A percentile compares a stretch with the other conserved stretches of the same genome.
These are phyloP conservation scores for Drosophila greeni DNA, from an alignment of 2,888 invertebrate species.

Conservation along the genomic window DNA sequence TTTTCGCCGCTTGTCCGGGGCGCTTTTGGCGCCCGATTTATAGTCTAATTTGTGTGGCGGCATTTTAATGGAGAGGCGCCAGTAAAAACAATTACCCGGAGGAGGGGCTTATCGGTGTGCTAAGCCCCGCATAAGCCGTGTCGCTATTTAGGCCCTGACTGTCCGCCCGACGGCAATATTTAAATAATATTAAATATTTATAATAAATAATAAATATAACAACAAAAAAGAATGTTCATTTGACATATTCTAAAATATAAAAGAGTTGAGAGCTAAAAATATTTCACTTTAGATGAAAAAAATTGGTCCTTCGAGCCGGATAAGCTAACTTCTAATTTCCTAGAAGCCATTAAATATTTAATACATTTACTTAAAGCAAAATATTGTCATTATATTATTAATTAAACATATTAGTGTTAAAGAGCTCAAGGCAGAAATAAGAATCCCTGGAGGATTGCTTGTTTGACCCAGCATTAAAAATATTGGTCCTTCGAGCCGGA, in stretches of 20 bases:
- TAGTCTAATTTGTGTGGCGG: slow-evolving; percentile 40
- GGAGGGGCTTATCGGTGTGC: slow-evolving; percentile 21
- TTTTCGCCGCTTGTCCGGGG: slow-evolving; percentile 34
- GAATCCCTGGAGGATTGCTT: too few species aligned
- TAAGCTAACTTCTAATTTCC: too few species aligned
- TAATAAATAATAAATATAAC: not conserved
- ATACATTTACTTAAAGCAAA: too few species aligned
- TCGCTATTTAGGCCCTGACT: slow-evolving; percentile 18
- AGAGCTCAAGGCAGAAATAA: too few species aligned
- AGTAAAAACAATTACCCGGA: slow-evolving; percentile 34
- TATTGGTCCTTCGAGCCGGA: not conserved
- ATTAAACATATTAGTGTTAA: not conserved
- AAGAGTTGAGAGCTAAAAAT: not conserved
- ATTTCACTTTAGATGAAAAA: too few species aligned
- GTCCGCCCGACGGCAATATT: not conserved
- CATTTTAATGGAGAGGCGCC: slow-evolving; percentile 34
- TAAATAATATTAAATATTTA: slow-evolving; percentile 4
- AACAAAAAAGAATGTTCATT: not conserved
- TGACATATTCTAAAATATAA: not conserved
- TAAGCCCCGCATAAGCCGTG: slow-evolving; percentile 33
- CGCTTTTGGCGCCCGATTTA: slow-evolving; percentile 39
- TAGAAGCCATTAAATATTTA: too few species aligned
- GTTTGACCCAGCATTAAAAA: not conserved
- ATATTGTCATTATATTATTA: not conserved
- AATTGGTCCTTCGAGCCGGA: too few species aligned